Evolutionary conservation across 2,113 vertebrate species (phyloP), one percentile per base, ranked within the genome.

Genomic region (Brachyhypopomus gauderio): DNA sequence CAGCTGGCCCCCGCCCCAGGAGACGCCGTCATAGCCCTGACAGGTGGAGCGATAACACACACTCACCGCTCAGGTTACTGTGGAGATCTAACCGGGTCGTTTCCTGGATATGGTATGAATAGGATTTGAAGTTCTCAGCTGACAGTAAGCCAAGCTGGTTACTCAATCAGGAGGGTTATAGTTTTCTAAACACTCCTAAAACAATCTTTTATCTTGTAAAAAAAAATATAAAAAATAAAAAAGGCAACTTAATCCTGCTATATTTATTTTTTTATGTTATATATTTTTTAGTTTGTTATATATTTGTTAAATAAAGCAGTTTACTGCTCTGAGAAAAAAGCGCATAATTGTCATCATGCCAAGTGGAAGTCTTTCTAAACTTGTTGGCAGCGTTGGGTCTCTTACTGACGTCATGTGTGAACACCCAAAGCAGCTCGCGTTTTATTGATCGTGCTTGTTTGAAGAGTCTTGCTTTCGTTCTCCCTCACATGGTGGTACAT

Each of bases 11-110:
- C 90, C 0, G 76, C 83, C 0, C 20, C 87, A 0, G 89, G 82
- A 25, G 92, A 93, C 9, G 17, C 59, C 5, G 5, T 89, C 0
- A 25, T 88, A 2, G 85, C 89, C 0, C 85, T 92, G 76, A 83
- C 82, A 63, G 88, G 82, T 90, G 69, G 72, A 19, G 2, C 52
- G 6, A 20, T 86, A 77, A 85, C 38, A 72, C 74, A 30, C 38
- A 36, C 63, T 20, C 70, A 55, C 63, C 9, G 55, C 52, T 55
- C 27, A 23, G 41, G 22, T 64, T 48, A 4, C 55, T 17, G 23
- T 30, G 20, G 27, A 72, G 36, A 17, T 34, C 14, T 67, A 23
- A 48, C 16, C 52, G 19, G 9, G n/a, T 16, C 25, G 38, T 58
- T 56, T 69, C 30, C 34, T 12, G 22, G 27, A 56, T 22, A 8